Percentiles rank a stretch among this genome's conserved stretches.
These are phyloP conservation scores for Micromussa lordhowensis DNA, from an alignment of 92 coral and sea anemone genomes.

Conservation along the genomic window DNA sequence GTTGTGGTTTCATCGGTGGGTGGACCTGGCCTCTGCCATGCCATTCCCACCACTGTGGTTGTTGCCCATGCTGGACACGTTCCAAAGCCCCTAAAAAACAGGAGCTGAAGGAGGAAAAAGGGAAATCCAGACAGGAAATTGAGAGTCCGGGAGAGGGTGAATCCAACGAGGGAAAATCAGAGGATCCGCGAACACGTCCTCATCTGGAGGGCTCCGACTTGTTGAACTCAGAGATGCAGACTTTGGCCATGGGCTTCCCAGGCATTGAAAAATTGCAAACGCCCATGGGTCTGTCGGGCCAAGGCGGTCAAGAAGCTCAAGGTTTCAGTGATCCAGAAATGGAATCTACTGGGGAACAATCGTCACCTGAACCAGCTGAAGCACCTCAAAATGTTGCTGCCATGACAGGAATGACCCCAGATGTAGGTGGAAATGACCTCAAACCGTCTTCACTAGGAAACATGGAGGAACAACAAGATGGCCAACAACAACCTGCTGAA, in stretches of 20 bases:
- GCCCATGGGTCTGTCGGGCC: constrained; percentile 37
- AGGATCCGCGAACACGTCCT: constrained; percentile 43
- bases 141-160: constrained; percentile 59
- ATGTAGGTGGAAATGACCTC: constrained; percentile 16
- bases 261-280: constrained; percentile 40
- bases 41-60: constrained; percentile 51
- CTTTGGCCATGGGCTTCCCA: constrained; percentile 58
- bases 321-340: constrained; percentile 10
- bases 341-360: constrained; percentile 7
- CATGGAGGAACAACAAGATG: constrained; percentile 5
- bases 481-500: constrained; percentile 14
- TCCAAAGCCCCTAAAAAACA: constrained; percentile 55
- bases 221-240: constrained; percentile 31
- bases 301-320: constrained; percentile 13
- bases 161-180: constrained; percentile 2
- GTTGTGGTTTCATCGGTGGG: constrained; percentile 76
- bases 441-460: not conserved
- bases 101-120: constrained; percentile 62
- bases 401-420: constrained; percentile 5
- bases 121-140: constrained; percentile 75
- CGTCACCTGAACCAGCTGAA: constrained; percentile 24
- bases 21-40: constrained; percentile 53
- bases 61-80: constrained; percentile 70
- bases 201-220: constrained; percentile 46
- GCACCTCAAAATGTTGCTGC: constrained; percentile 19